Percentiles rank a stretch among this genome's conserved stretches.
phyloP scores from a whole-genome alignment of 2,113 vertebrate species.

The Carassius gibelio region DNA sequence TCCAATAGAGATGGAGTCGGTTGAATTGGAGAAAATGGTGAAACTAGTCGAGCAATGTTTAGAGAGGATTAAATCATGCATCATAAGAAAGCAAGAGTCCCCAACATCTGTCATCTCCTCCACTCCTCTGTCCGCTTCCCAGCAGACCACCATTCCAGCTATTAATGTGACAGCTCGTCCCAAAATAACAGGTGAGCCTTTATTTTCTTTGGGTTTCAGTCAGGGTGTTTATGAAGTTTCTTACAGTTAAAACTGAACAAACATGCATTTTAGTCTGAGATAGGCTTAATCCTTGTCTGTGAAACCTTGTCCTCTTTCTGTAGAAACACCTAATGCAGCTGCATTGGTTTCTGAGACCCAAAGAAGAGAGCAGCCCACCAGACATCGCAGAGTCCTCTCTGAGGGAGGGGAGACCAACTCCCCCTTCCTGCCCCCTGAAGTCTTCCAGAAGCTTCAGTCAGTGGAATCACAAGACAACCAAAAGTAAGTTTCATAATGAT shows the following conservation, averaged over 20 bases:
- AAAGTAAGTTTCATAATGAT: conserved; percentile 75
- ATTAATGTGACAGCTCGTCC: neutral
- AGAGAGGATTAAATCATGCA: conserved; percentile 87
- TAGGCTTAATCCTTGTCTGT: no score
- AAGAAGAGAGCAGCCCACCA: conserved; percentile 50
- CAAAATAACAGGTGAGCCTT: conserved; percentile 30
- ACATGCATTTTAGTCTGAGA: no score
- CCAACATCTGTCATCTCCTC: neutral
- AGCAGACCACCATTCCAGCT: neutral
- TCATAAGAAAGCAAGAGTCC: conserved; percentile 60
- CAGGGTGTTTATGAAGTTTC: neutral
- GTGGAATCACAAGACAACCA: conserved; percentile 70
- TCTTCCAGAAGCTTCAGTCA: conserved; percentile 88
- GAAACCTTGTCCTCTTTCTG: conserved; percentile 15
- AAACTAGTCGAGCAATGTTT: conserved; percentile 91
- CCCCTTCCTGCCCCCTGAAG: conserved; percentile 86
- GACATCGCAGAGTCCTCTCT: conserved; percentile 77
- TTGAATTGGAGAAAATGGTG: conserved; percentile 88
- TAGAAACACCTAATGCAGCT: conserved; percentile 48
- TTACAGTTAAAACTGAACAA: no score
- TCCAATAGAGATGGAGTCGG: conserved; percentile 66
- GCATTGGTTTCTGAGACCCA: neutral
- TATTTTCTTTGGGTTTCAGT: no score
- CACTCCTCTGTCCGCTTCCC: conserved; percentile 3
- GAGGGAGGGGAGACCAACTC: conserved; percentile 78